phyloP scores from a whole-genome alignment of 2,888 invertebrate species.

The Sacculina carcini region DNA sequence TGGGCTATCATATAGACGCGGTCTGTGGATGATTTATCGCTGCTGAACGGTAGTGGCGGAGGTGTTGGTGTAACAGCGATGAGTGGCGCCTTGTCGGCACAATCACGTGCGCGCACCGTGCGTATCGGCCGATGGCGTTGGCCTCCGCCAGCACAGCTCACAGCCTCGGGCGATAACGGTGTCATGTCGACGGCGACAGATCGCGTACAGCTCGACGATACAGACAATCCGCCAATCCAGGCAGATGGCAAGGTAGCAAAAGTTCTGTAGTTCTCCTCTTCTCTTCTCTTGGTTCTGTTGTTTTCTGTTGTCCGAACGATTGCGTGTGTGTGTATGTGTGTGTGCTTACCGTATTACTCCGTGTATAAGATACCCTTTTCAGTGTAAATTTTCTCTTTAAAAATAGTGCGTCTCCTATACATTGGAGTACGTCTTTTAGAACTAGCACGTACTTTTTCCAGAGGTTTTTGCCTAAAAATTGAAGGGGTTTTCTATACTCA shows the following conservation, averaged over 20 bases:
- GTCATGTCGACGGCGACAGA: conserved; percentile 72
- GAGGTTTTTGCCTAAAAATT: too few species aligned
- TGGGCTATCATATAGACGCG: too few species aligned
- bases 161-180: conserved; percentile 29
- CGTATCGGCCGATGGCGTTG: conserved; percentile 80
- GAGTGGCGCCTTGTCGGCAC: too few species aligned
- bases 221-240: conserved; percentile 11
- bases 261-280: too few species aligned
- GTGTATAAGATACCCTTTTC: too few species aligned
- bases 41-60: conserved; percentile 50
- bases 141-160: conserved; percentile 52
- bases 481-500: too few species aligned
- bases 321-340: neutral
- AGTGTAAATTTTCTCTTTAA: too few species aligned
- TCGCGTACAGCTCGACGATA: conserved; percentile 28
- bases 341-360: too few species aligned
- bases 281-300: neutral
- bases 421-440: too few species aligned
- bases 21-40: neutral
- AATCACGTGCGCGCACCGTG: conserved; percentile 79
- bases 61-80: too few species aligned
- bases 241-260: conserved; percentile 11
- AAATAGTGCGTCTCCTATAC: too few species aligned
- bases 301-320: neutral
- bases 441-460: too few species aligned